A percentile compares a stretch with the other conserved stretches of the same genome.
Conservation (phyloP, 53 echinoderm and acorn worm species). For the Holothuria leucospilota region DNA sequence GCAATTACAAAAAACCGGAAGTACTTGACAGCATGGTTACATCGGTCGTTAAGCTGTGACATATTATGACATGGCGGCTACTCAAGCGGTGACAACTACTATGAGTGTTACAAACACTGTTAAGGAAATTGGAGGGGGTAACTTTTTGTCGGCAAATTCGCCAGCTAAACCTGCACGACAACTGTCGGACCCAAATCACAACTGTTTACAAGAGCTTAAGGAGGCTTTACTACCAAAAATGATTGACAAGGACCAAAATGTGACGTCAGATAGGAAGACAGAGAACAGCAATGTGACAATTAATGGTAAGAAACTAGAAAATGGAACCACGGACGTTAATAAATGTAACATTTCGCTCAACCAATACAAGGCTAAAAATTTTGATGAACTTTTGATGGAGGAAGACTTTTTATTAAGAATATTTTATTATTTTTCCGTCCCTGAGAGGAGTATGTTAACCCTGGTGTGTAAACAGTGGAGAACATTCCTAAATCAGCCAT, state of each 20-base stretch:
- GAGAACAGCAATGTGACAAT: neutral
- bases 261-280: slow-evolving; percentile 24
- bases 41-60: neutral
- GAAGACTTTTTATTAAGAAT: slow-evolving; percentile 78
- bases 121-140: slow-evolving; percentile 33
- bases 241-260: slow-evolving; percentile 39
- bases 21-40: slow-evolving; percentile 9
- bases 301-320: slow-evolving; percentile 35
- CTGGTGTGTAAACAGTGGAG: slow-evolving; percentile 96
- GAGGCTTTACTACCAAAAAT: slow-evolving; percentile 49
- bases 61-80: slow-evolving; percentile 18
- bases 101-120: slow-evolving; percentile 34
- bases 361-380: slow-evolving; percentile 37
- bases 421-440: slow-evolving; percentile 85
- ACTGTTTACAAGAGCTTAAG: slow-evolving; percentile 51
- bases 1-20: slow-evolving; percentile 2
- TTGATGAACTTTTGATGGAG: slow-evolving; percentile 75
- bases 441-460: slow-evolving; percentile 89
- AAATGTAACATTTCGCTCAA: slow-evolving; percentile 8
- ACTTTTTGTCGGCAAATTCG: slow-evolving; percentile 27
- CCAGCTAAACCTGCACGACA: slow-evolving; percentile 74
- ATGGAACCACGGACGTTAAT: slow-evolving; percentile 18
- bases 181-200: slow-evolving; percentile 45
- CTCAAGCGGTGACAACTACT: slow-evolving; percentile 24
- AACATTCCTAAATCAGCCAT: slow-evolving; percentile 80